phyloP scores from a whole-genome alignment of 2,113 vertebrate genomes.

The Albula glossodonta region DNA sequence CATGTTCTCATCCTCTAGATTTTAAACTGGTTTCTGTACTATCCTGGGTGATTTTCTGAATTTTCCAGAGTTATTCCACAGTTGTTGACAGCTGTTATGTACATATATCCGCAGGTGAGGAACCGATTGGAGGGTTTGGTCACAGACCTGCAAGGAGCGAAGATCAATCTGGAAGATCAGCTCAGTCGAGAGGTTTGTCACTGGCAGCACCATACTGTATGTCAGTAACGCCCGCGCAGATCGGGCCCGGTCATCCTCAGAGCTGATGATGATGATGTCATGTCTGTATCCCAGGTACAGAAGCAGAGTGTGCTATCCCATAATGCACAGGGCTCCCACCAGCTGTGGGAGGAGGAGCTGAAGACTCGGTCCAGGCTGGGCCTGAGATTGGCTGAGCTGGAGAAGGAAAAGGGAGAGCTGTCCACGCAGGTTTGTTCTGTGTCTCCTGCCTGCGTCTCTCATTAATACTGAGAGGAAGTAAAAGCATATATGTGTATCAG shows the following conservation, averaged over 20 bases:
- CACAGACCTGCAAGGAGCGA: slow-evolving; percentile 75
- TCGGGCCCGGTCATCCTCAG: no score
- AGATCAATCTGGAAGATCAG: slow-evolving; percentile 80
- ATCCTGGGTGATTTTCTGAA: background rate
- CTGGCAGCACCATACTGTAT: background rate
- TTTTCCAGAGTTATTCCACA: background rate
- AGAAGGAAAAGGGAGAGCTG: slow-evolving; percentile 74
- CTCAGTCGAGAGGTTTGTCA: slow-evolving; percentile 75
- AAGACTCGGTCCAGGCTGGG: slow-evolving; percentile 76
- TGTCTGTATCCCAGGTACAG: slow-evolving; percentile 66
- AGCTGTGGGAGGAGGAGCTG: slow-evolving; percentile 81
- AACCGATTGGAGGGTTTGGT: slow-evolving; percentile 79
- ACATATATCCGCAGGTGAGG: slow-evolving; percentile 66
- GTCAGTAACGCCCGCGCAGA: no score
- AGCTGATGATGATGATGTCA: background rate
- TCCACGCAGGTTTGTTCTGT: slow-evolving; percentile 62
- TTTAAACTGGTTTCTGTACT: background rate
- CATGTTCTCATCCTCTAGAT: slow-evolving; percentile 34
- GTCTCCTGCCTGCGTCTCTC: background rate
- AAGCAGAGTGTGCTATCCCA: slow-evolving; percentile 73
- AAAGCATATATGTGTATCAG: background rate
- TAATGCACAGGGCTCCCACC: slow-evolving; percentile 73
- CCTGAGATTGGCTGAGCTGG: slow-evolving; percentile 75
- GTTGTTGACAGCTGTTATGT: background rate
- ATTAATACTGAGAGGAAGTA: no score